Percentiles rank a stretch among this genome's conserved stretches.
These are phyloP conservation scores for Drosophila kokeensis DNA, from an alignment of 2,888 invertebrate species.

Conservation along the genomic window DNA sequence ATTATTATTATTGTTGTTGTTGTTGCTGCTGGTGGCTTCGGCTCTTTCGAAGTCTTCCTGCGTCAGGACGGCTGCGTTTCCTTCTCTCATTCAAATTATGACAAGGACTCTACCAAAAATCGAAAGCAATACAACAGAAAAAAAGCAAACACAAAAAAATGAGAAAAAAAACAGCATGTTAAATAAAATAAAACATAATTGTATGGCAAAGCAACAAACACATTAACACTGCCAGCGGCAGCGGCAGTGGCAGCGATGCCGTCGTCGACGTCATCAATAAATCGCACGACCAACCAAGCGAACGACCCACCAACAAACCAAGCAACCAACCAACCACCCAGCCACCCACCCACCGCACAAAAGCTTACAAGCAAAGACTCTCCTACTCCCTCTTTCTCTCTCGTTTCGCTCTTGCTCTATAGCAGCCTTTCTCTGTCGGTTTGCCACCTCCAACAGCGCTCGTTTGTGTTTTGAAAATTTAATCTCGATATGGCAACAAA, in stretches of 20 bases:
- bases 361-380: slow-evolving; percentile 67
- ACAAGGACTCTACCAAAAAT: slow-evolving; percentile 75
- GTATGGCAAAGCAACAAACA: slow-evolving; percentile 78
- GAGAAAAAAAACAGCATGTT: slow-evolving; percentile 65
- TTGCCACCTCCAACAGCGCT: slow-evolving; percentile 60
- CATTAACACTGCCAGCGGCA: slow-evolving; percentile 73
- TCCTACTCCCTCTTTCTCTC: slow-evolving; percentile 4
- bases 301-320: slow-evolving; percentile 57
- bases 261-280: slow-evolving; percentile 78
- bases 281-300: slow-evolving; percentile 72
- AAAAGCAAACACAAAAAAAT: slow-evolving; percentile 32
- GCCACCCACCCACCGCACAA: slow-evolving; percentile 66
- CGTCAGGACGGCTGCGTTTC: slow-evolving; percentile 59
- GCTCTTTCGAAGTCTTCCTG: slow-evolving; percentile 69
- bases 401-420: slow-evolving; percentile 13
- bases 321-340: slow-evolving; percentile 49
- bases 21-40: slow-evolving; percentile 21
- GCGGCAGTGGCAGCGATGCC: slow-evolving; percentile 41
- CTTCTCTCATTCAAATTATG: slow-evolving; percentile 71
- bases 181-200: slow-evolving; percentile 82
- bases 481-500: slow-evolving; percentile 83
- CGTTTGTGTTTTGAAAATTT: slow-evolving; percentile 83
- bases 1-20: slow-evolving; percentile 30
- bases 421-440: slow-evolving; percentile 24
- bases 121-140: slow-evolving; percentile 35